Base-by-base conservation (phyloP, 1,140 invertebrate species). In the Helicoverpa zea region DNA sequence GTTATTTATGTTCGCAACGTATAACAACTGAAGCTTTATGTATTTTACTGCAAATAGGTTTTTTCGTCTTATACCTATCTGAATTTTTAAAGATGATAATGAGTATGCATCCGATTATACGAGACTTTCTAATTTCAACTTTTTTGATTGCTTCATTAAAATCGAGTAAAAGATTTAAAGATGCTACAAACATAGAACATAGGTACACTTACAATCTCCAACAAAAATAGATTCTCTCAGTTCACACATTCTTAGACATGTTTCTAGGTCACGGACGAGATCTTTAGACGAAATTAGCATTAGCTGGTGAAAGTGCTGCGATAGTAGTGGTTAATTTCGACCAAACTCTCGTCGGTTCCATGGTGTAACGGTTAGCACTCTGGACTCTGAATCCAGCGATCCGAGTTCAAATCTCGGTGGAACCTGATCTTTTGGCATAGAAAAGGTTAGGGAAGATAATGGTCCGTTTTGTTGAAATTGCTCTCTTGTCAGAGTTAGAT, bases 331-430 rank as follows among this genome's bases (percentile, higher is more conserved):
- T 1, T 3, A 47, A 59, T n/a, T 76, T 76, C 43, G 74, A 3
- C 5, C 3, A 2, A 9, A 1, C 5, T 16, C 1, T 13, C n/a
- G 64, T 77, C 58, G 85, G 85, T 87, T 83, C 93, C 93, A 94
- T 94, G 92, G 92, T 94, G 93, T 94, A 94, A 94, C 88, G 93
- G 93, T 94, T 94, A 94, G 93, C 93, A 94, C 93, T 94, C 93
- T 92, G 93, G 93, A 94, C 93, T 94, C 91, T 94, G 93, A 94
- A 94, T 94, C 93, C 93, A 94, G 93, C 92, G 92, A 94, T 94
- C 93, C 93, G 93, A 94, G 93, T 94, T 94, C 93, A 94, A 94
- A 92, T 94, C 93, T 94, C 93, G 92, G 93, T 94, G 92, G 93
- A 93, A 94, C 93, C 93, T 94, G 83, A 66, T 29, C 87, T 87